Evolutionary conservation across 2,888 invertebrate species (phyloP), one percentile per base, ranked within the genome.

Genomic region (Odontothrips loti): DNA sequence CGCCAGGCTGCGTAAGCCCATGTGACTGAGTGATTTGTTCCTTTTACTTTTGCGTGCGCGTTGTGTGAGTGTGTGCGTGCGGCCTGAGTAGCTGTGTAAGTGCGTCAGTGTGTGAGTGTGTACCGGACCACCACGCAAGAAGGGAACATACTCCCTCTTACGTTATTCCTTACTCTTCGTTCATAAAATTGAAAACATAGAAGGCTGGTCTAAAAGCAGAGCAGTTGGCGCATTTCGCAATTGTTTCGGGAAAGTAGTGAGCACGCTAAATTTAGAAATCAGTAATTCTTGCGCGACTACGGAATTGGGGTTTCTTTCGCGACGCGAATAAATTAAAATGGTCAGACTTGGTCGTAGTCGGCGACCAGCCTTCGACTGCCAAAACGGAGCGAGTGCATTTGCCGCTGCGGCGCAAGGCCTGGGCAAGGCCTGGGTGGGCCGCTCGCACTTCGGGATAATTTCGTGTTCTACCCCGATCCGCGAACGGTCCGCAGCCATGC

Each of bases 391-490:
- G 34, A 43, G 34, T 43, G 34, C 34, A 43, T 43, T 6, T 2
- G 3, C 34, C 34, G 34, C 34, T 6, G 58, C 20, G 58, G 17
- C 6, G 58, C 58, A 6, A 58, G 58, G 34, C 34, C 34, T 43
- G 3, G 34, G 34, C 34, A 6, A 43, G 34, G 34, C 34, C 34
- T 15, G 58, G 17, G 58, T 27, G 68, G 68, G 10, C 27, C 23
- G 68, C 27, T 75, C 68, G 68, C 68, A 75, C 68, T 75, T 75
- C 23, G 68, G 68, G 68, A 75, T 75, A 75, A 12, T 10, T 6
- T 58, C 6, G 15, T 20, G 58, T 58, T 58, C 68, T 75, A 75
- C 27, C 68, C 68, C 68, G 68, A 75, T 75, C 68, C 68, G 68
- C 68, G 68, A 75, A 75, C 68, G 27, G 23, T 27, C 68, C 68